Conservation (phyloP, 2,888 invertebrate species). For the Uloborus plumipes region DNA sequence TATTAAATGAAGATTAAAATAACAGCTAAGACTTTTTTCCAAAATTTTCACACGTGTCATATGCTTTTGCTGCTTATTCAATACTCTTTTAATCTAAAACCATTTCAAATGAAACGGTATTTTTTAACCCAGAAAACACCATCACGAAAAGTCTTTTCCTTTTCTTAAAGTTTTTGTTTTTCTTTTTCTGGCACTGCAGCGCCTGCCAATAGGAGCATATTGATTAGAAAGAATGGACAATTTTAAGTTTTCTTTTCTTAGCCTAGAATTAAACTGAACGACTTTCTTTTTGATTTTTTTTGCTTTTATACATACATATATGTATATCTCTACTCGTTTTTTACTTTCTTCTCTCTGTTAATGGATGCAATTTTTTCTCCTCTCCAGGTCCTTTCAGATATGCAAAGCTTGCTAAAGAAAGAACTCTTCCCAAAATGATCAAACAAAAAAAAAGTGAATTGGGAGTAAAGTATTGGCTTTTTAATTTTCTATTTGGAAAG, state of each 20-base stretch:
- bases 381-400: slow-evolving; percentile 2
- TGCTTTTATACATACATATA: no score
- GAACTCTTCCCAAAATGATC: neutral
- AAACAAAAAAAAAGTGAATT: slow-evolving; percentile 20
- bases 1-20: no score
- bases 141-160: no score
- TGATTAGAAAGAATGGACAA: slow-evolving; percentile 54
- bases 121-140: no score
- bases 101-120: no score
- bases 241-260: slow-evolving; percentile 49
- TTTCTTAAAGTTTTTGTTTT: no score
- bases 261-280: slow-evolving; percentile 53
- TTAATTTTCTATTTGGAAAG: slow-evolving; percentile 52
- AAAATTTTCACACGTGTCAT: no score
- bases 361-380: slow-evolving; percentile 35
- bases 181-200: neutral
- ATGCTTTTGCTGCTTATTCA: no score
- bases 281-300: slow-evolving; percentile 16
- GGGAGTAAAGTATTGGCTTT: slow-evolving; percentile 50
- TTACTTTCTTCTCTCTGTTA: slow-evolving; percentile 29
- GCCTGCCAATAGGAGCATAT: slow-evolving; percentile 35
- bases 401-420: slow-evolving; percentile 24
- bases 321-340: neutral
- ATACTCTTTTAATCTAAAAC: no score
- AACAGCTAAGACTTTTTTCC: no score